phyloP scores from a whole-genome alignment of 2,113 vertebrate species.

The Oncorhynchus kisutch region DNA sequence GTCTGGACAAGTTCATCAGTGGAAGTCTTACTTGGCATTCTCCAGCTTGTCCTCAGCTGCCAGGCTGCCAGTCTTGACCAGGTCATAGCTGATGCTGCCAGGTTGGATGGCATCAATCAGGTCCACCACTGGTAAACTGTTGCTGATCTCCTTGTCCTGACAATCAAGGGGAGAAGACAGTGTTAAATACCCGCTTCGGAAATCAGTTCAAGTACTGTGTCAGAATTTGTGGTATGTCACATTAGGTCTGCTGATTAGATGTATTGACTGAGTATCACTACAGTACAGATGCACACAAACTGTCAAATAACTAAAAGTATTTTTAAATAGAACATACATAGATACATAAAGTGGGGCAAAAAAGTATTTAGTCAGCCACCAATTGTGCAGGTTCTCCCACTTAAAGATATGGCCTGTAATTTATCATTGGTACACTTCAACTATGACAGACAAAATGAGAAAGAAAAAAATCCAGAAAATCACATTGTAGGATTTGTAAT shows the following conservation, averaged over 20 bases:
- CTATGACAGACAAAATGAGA: too few relatives aligned
- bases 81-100: constrained; percentile 89
- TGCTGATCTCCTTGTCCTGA: constrained; percentile 93
- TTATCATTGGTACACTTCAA: too few relatives aligned
- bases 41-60: constrained; percentile 88
- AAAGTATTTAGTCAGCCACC: too few relatives aligned
- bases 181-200: neutral
- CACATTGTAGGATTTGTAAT: too few relatives aligned
- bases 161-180: neutral
- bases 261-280: neutral
- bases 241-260: too few relatives aligned
- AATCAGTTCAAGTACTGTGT: neutral
- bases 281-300: neutral
- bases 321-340: too few relatives aligned
- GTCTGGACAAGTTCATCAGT: too few relatives aligned
- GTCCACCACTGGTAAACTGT: constrained; percentile 90
- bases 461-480: too few relatives aligned
- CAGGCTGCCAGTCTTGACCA: constrained; percentile 86
- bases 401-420: too few relatives aligned
- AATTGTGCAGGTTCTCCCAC: too few relatives aligned
- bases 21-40: constrained; percentile 89
- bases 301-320: neutral
- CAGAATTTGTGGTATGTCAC: neutral
- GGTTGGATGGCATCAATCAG: constrained; percentile 97
- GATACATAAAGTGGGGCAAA: too few relatives aligned